Base-by-base conservation (phyloP, 2,888 invertebrate genomes). In the Lasioglossum vierecki region DNA sequence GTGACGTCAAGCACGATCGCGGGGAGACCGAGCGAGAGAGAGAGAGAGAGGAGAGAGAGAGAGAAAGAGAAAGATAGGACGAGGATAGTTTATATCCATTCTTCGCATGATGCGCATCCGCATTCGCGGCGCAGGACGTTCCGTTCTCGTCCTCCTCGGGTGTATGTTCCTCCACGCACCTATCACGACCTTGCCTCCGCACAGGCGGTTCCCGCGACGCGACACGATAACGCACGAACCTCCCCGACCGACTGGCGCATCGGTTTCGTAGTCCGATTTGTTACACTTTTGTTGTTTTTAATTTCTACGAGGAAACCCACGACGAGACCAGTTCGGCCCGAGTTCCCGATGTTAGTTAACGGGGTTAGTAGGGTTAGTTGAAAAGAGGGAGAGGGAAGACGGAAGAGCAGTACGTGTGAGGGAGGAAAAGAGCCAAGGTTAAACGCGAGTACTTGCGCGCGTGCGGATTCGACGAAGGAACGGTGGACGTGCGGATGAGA, bases 1-100 rank as follows among this genome's bases (percentile, higher is more conserved):
- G 73, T 86, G 86, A 86, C 88, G 86, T 88, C 83, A 85, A 83
- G 46, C 74, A 77, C 79, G 49, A 60, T 15, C 41, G 76, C 76
- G 79, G 44, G 44, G 46, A 41, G 66, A 73, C 18, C 41, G 53
- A n/a, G 57, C 49, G 44, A 26, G 46, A 26, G 66, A 66, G 15
- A 15, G 63, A n/a, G 46, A 30, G 49, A 22, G 57, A n/a, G n/a
- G n/a, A 35, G 73, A 63, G 68, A 73, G 26, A 79, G 78, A 78
- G 77, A 39, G 39, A 81, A 66, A 46, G 60, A 60, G 39, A 26
- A 26, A 76, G 68, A 44, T 13, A 26, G 26, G 60, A 15, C 22
- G 35, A 73, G 73, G 71, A 83, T 71, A 73, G 86, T 83, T 86
- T 79, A 76, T 79, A 85, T 83, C 76, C 79, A 79, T 86, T 79